Evolutionary conservation across 2,797 vertebrate genomes (phyloP).

Genomic region (Alectoris magna): DNA sequence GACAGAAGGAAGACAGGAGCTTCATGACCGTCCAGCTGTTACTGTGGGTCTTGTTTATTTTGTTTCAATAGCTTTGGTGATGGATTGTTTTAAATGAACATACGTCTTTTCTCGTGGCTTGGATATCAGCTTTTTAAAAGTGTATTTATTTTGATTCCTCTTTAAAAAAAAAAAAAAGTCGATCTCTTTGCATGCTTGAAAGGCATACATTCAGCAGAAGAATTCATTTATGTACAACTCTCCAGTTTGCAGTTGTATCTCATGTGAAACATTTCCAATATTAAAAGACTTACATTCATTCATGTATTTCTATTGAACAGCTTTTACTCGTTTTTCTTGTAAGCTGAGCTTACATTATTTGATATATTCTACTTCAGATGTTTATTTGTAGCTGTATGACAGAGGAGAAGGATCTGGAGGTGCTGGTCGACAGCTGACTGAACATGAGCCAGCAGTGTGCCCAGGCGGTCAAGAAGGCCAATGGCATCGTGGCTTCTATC

Average conservation of each 20-base stretch:
- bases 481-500: not conserved
- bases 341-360: conserved; percentile 5
- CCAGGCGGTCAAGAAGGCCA: not conserved
- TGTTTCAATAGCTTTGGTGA: conserved; percentile 73
- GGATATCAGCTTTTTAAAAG: conserved; percentile 7
- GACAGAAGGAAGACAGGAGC: conserved; percentile 72
- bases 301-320: not conserved
- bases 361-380: not conserved
- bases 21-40: conserved; percentile 68
- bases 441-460: not conserved
- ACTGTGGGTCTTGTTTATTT: conserved; percentile 79
- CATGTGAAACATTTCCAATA: not conserved
- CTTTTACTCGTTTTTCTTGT: conserved; percentile 35
- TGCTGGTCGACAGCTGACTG: not conserved
- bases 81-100: conserved; percentile 61
- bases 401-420: not conserved
- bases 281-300: not conserved
- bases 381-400: not conserved
- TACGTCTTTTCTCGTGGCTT: conserved; percentile 35
- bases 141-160: conserved; percentile 46
- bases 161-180: not conserved
- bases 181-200: conserved; percentile 41
- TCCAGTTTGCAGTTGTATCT: conserved; percentile 38
- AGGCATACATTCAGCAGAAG: not conserved
- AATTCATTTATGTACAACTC: not conserved